A percentile compares a stretch with the other conserved stretches of the same genome.
These are phyloP conservation scores for Polypedilum pembai DNA, from an alignment of 1,140 invertebrate genomes.

Conservation along the genomic window DNA sequence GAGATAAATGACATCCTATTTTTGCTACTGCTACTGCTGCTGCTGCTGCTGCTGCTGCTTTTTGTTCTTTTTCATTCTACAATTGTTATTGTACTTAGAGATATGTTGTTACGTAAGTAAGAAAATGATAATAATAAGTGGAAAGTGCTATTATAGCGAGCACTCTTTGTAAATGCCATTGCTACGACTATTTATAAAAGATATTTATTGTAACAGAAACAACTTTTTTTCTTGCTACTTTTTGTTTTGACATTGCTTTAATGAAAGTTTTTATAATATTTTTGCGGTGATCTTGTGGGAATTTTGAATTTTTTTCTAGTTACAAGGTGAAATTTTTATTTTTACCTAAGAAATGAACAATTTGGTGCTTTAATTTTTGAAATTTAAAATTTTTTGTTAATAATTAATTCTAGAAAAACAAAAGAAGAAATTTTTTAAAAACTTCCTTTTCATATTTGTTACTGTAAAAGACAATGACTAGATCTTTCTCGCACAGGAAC, in stretches of 20 bases:
- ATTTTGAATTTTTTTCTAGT: too few relatives aligned
- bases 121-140: conserved; percentile 4
- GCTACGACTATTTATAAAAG: conserved; percentile 12
- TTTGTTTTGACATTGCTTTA: conserved; percentile 23
- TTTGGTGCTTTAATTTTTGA: too few relatives aligned
- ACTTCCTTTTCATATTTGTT: too few relatives aligned
- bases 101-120: neutral
- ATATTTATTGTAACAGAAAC: conserved; percentile 27
- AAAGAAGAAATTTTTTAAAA: too few relatives aligned
- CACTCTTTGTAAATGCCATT: conserved; percentile 1
- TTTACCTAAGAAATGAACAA: too few relatives aligned
- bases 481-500: too few relatives aligned
- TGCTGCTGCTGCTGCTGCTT: neutral
- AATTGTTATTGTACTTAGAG: neutral
- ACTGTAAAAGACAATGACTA: too few relatives aligned
- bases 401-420: too few relatives aligned
- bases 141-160: conserved; percentile 9
- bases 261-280: neutral
- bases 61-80: neutral
- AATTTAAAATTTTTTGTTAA: too few relatives aligned
- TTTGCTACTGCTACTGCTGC: neutral
- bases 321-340: too few relatives aligned
- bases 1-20: conserved; percentile 7
- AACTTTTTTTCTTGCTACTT: neutral
- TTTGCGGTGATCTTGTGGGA: neutral